Conservation (phyloP, 2,113 vertebrate species). For the Vulpes vulpes region DNA sequence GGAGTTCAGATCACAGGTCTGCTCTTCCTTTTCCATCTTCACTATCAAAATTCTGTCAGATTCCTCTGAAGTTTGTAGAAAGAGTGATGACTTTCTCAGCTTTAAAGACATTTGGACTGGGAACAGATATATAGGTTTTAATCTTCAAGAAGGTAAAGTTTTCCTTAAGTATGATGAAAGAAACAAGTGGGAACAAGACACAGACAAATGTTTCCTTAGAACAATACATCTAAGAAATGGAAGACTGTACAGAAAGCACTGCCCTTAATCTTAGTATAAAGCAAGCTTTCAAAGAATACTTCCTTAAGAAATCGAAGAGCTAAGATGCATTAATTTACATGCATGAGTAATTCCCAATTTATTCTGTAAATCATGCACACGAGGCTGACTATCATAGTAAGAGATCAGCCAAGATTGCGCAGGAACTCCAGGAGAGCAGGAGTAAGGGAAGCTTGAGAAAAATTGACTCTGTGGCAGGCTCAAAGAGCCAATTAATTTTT, state of each 20-base stretch:
- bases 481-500: slow-evolving; percentile 19
- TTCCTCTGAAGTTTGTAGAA: background rate
- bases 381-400: background rate
- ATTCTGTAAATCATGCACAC: slow-evolving; percentile 9
- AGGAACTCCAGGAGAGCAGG: slow-evolving; percentile 4
- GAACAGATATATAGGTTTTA: background rate
- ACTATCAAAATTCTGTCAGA: background rate
- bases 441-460: background rate
- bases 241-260: background rate
- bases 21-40: slow-evolving; percentile 52
- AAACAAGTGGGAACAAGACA: slow-evolving; percentile 43
- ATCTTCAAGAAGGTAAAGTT: background rate
- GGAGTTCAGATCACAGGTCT: background rate
- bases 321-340: background rate
- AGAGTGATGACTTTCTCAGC: background rate
- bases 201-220: slow-evolving; percentile 33
- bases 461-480: background rate
- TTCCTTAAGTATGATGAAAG: background rate
- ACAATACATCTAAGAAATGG: slow-evolving; percentile 15
- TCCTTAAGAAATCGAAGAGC: slow-evolving; percentile 41
- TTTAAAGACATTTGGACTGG: slow-evolving; percentile 44
- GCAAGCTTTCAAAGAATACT: slow-evolving; percentile 10
- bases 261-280: background rate
- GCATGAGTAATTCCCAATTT: background rate
- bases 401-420: background rate